Percentiles rank a stretch among this genome's conserved stretches.
phyloP scores from a whole-genome alignment of 1,140 invertebrate species.

The Semibalanus balanoides region DNA sequence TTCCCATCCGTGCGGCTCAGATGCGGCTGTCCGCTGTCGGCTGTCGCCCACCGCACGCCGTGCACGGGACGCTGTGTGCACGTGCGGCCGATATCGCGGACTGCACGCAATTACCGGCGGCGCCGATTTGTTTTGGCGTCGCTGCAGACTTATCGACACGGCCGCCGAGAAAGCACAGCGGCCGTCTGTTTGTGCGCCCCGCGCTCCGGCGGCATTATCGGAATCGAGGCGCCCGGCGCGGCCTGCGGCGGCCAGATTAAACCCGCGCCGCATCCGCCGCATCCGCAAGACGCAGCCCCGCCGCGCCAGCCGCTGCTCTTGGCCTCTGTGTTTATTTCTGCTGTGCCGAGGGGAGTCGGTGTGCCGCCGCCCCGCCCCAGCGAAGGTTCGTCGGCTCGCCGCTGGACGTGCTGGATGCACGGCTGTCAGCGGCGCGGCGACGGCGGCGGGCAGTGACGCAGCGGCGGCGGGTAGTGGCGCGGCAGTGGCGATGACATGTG shows the following conservation, averaged over 20 bases:
- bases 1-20: too few species aligned
- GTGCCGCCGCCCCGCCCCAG: too few species aligned
- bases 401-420: background rate
- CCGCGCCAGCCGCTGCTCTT: too few species aligned
- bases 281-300: too few species aligned
- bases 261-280: too few species aligned
- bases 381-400: too few species aligned
- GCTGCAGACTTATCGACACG: background rate
- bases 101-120: background rate
- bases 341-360: background rate
- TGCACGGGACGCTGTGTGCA: background rate
- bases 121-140: background rate
- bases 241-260: background rate
- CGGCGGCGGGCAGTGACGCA: too few species aligned
- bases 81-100: too few species aligned
- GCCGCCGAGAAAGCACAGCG: background rate
- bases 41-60: too few species aligned
- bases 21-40: background rate
- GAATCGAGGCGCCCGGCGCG: background rate
- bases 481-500: background rate
- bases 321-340: background rate
- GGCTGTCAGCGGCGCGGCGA: background rate
- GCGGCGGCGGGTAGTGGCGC: too few species aligned
- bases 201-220: background rate
- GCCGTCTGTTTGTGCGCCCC: background rate